Percentiles rank a stretch among this genome's conserved stretches.
phyloP scores from a whole-genome alignment of 2,113 vertebrate genomes.

The Uria lomvia region DNA sequence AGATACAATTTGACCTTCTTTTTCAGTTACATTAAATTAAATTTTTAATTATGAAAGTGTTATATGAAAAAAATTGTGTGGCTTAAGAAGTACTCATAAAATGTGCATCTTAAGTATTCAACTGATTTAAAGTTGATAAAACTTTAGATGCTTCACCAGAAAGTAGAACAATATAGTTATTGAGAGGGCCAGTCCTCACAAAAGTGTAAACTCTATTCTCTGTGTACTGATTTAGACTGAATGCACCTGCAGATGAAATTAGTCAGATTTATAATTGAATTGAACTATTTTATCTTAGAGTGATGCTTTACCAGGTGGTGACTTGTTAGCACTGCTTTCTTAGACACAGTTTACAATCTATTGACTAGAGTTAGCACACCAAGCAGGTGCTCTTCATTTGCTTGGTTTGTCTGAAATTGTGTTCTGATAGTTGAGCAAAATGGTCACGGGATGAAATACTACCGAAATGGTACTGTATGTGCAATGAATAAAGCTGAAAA shows the following conservation, averaged over 20 bases:
- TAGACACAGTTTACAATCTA: neutral
- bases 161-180: neutral
- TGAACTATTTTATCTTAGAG: neutral
- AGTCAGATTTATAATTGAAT: neutral
- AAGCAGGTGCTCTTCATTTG: neutral
- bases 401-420: neutral
- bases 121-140: neutral
- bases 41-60: neutral
- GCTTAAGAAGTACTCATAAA: neutral
- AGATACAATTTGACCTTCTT: neutral
- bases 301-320: neutral
- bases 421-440: neutral
- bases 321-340: neutral
- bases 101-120: neutral
- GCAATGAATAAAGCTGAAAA: neutral
- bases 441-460: neutral
- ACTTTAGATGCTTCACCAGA: neutral
- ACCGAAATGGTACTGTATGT: neutral
- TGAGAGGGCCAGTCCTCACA: neutral
- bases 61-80: accelerated
- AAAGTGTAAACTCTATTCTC: neutral
- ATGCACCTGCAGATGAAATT: neutral
- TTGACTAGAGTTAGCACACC: neutral
- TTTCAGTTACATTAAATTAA: neutral
- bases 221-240: neutral